phyloP scores from a whole-genome alignment of 2,797 vertebrate genomes.

The Pyrocephalus nanus region DNA sequence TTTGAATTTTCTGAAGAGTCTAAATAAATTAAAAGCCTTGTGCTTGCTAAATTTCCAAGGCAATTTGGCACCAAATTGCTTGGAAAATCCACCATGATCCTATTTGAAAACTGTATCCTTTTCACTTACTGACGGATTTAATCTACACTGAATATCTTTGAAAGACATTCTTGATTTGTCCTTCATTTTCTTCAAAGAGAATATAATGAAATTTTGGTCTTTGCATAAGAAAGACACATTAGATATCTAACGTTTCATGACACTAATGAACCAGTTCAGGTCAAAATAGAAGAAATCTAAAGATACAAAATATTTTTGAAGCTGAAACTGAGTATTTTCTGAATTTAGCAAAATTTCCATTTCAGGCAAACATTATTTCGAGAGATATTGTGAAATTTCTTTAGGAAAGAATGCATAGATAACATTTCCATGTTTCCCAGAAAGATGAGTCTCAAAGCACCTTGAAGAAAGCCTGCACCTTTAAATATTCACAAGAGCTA shows the following conservation, averaged over 20 bases:
- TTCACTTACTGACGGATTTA: neutral
- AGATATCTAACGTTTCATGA: neutral
- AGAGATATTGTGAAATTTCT: neutral
- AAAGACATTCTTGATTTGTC: neutral
- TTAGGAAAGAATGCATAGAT: neutral
- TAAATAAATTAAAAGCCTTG: neutral
- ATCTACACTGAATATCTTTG: neutral
- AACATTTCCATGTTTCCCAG: neutral
- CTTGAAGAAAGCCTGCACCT: neutral
- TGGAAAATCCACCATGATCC: neutral
- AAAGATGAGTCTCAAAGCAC: neutral
- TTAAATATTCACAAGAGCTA: neutral
- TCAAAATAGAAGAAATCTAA: neutral
- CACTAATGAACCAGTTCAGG: neutral
- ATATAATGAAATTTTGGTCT: neutral
- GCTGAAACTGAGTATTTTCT: neutral
- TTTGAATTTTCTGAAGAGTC: neutral
- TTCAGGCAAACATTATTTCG: neutral
- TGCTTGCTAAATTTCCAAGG: neutral
- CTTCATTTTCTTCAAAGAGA: neutral
- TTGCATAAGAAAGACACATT: neutral
- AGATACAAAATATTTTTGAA: neutral
- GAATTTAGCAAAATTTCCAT: neutral
- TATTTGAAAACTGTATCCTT: neutral
- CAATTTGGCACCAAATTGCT: neutral